Evolutionary conservation across 1,140 invertebrate species (phyloP).

Genomic region (Tetranychus cinnabarinus): DNA sequence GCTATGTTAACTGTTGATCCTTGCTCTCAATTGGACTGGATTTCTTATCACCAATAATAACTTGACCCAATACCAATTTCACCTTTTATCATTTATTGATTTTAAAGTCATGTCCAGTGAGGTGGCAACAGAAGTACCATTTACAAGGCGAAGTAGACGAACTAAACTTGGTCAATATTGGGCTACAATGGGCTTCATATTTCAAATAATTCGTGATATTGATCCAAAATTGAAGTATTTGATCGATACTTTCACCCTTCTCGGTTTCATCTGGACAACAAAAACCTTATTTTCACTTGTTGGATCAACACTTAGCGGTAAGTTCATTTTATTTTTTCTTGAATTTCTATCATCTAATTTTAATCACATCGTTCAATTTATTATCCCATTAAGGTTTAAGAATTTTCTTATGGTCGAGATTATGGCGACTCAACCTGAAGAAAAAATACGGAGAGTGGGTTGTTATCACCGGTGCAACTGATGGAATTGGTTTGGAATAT

Average conservation of each 20-base stretch:
- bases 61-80: not conserved
- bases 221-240: constrained; percentile 8
- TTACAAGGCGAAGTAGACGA: not conserved
- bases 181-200: constrained; percentile 10
- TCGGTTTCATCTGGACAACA: constrained; percentile 5
- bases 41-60: not conserved
- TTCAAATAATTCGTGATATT: constrained; percentile 9
- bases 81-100: not conserved
- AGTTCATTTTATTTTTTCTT: not conserved
- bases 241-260: constrained; percentile 9
- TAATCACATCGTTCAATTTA: not conserved
- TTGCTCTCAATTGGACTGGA: no score
- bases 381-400: constrained; percentile 1
- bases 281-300: not conserved
- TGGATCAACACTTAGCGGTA: not conserved
- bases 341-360: not conserved
- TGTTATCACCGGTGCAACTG: constrained; percentile 28
- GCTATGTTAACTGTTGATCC: no score
- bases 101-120: not conserved
- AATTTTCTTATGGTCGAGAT: constrained; percentile 6
- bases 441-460: constrained; percentile 9
- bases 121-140: constrained; percentile 26
- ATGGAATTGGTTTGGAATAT: constrained; percentile 75
- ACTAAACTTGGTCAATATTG: constrained; percentile 4
- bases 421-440: constrained; percentile 3